Base-by-base conservation (phyloP, 2,888 invertebrate species). In the Pterostichus madidus region DNA sequence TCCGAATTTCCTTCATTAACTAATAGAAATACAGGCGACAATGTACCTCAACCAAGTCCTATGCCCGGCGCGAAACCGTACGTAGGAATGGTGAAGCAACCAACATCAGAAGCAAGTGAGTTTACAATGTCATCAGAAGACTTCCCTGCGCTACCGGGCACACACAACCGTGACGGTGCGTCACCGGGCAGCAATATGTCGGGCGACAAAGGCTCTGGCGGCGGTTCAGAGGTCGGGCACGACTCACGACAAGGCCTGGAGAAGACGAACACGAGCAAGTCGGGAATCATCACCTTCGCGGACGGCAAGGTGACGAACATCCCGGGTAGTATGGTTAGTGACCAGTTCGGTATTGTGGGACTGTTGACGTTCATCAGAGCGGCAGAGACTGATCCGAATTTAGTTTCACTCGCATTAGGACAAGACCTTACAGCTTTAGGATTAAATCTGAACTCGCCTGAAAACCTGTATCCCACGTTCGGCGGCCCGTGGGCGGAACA, bases 291-390 rank as follows among this genome's bases (percentile, higher is more conserved):
- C 91, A 98, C 98, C 86, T 96, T 96, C 89, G 95, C 97, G 71
- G 98, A 99, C 92, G 98, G 98, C 95, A 96, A 97, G 92, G 98
- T 99, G 88, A 97, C 98, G 90, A 98, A 99, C 92, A 99, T 99
- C 92, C 99, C 99, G 85, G 94, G 95, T 86, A 97, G 97, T 89
- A 99, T 99, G 99, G 97, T 99, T 86, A 97, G 96, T 87, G 99
- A 99, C 92, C 99, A 99, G 92, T 99, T 98, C 91, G 99, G 99
- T 87, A 99, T 99, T 93, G 98, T 99, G 86, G 99, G 99, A 71
- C 93, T 99, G 87, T 92, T 99, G 90, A 98, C 99, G 86, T 99
- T 99, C 91, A 98, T 99, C 87, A 94, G 99, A 89, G 98, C 98
- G 85, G 98, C 99, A 84, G 99, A 99, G 91, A 96, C 97, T 83